Evolutionary conservation across 2,113 vertebrate species (phyloP), one percentile per base, ranked within the genome.

Genomic region (Marmota monax): DNA sequence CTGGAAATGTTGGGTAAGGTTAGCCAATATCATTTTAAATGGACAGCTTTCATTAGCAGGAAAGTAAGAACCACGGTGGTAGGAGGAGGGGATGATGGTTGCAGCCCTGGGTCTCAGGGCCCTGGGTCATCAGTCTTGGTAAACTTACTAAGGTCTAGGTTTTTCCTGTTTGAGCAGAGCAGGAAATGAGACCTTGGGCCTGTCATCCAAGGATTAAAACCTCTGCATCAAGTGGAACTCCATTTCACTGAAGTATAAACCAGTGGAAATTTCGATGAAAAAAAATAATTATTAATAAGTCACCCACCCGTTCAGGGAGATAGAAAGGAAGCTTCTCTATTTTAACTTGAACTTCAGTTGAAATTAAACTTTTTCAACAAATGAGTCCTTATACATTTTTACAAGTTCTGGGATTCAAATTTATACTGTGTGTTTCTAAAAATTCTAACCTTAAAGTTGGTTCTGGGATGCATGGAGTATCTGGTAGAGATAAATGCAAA

Each of bases 11-110:
- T 67, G 7, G 34, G 7, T 51, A 34, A 39, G 39, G 25, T 34
- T n/a, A 80, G 20, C 22, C 45, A 51, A 4, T 20, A 14, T 42
- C 22, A 4, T 73, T 87, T 22, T 61, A 84, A 84, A 61, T 27
- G 73, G 65, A 63, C 42, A 48, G 25, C 27, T 74, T 42, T 53
- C 77, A 65, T 7, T 70, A 58, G 37, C 37, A 61, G 63, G 67
- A 56, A 61, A 79, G 42, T 14, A 51, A 82, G 25, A 25, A 13
- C 58, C 48, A 22, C 4, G 1, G 3, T 3, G 4, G 10, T 8
- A 9, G 42, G 34, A 70, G 22, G 1, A 1, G 5, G 22, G 0
- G 61, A n/a, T 0, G 16, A 0, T 0, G 2, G 16, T 18, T 42
- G 10, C 5, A 20, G 25, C 17, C 4, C 53, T 34, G 70, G 48